Evolutionary conservation across 1,140 invertebrate species (phyloP), one percentile per base, ranked within the genome.

Genomic region (Drosophila cardini): DNA sequence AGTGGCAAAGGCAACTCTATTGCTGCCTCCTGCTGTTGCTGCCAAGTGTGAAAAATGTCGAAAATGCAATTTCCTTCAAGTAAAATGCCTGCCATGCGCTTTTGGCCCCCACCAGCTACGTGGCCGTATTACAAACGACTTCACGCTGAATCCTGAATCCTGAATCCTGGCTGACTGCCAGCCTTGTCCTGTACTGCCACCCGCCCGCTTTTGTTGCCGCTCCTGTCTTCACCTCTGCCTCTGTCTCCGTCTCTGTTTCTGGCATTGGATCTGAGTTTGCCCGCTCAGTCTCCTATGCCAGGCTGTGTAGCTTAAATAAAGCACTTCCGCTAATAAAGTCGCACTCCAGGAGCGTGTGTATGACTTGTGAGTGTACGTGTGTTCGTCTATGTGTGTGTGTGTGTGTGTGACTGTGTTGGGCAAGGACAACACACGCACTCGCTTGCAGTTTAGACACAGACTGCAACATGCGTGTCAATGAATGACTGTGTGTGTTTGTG

Each of bases 61-160:
- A 89, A 89, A 89, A 89, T 89, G 84, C 84, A 89, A 89, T 89
- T 89, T 89, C 84, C 84, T 89, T 89, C 77, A 89, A 89, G 84
- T 89, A 89, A 89, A 89, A 89, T 89, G 85, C 84, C 85, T 89
- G 84, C 84, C 85, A 80, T 89, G 84, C 84, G 84, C 84, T 89
- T 89, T 89, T 90, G 77, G 67, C 69, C 53, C 62, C 58, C 30
- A 48, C 71, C 71, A 55, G 64, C 48, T 87, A 87, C 83, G 83
- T 87, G 84, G 83, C 76, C 79, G 79, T 80, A 83, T 83, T 87
- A 87, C 83, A 83, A 87, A 87, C 79, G 84, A 87, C 78, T 78
- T 67, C 62, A 82, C 67, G 76, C 67, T 75, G 21, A 26, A 26
- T 26, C 21, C 67, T 75, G 21, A 26, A 26, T 26, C 21, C 67